Percentiles rank a stretch among this genome's conserved stretches.
Conservation (phyloP, 2,888 invertebrate species). For the Busseola fusca region DNA sequence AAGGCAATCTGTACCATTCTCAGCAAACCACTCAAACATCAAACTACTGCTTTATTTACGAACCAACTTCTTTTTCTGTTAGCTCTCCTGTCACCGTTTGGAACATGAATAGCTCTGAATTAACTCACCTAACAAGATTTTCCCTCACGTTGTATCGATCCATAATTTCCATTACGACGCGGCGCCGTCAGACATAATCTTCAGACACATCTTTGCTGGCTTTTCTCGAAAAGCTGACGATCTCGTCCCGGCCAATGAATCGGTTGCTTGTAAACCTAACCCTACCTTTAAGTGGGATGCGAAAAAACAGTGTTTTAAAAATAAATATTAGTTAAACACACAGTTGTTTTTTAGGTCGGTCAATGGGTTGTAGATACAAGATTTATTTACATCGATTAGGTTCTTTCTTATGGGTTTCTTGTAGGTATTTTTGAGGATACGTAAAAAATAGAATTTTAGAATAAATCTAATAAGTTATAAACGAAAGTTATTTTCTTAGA, state of each 20-base stretch:
- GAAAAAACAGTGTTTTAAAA: constrained; percentile 1
- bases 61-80: neutral
- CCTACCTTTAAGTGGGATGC: constrained; percentile 1
- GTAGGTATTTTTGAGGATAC: no score
- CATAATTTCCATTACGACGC: constrained; percentile 87
- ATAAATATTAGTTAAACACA: neutral
- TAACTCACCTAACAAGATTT: constrained; percentile 84
- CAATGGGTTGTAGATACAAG: no score
- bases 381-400: no score
- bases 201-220: constrained; percentile 85
- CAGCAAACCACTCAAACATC: neutral
- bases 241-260: constrained; percentile 89
- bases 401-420: no score
- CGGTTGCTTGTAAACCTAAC: constrained; percentile 89
- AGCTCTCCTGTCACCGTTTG: neutral
- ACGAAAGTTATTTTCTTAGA: constrained; percentile 74
- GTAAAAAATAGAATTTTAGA: neutral
- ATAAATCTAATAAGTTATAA: no score
- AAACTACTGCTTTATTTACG: neutral
- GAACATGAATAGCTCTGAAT: neutral
- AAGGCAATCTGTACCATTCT: no score
- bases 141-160: constrained; percentile 84
- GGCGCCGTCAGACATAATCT: constrained; percentile 88
- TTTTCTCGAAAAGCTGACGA: constrained; percentile 87
- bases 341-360: no score